Evolutionary conservation across 2,797 vertebrate species (phyloP).

Genomic region (Alca torda): DNA sequence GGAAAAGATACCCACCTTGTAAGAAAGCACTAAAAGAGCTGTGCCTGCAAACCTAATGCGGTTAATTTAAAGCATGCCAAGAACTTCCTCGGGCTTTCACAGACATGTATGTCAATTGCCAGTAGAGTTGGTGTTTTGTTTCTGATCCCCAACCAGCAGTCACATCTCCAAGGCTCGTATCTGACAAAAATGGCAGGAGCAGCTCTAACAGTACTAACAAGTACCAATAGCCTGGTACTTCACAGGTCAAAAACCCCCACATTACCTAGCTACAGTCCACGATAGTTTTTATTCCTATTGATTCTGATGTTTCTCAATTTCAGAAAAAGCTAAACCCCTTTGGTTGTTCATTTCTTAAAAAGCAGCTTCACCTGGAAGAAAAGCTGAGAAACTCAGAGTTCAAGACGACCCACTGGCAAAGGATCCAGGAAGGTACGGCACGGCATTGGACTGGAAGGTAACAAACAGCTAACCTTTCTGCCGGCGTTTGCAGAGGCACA

Average conservation of each 20-base stretch:
- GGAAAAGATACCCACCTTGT: slow-evolving; percentile 41
- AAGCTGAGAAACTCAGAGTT: neutral
- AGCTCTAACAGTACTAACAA: neutral
- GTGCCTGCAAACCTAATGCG: slow-evolving; percentile 2
- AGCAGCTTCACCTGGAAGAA: neutral
- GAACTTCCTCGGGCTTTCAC: neutral
- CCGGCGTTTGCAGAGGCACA: neutral
- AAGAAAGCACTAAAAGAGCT: slow-evolving; percentile 28
- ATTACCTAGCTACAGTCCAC: neutral
- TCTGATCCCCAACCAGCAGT: neutral
- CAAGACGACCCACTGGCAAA: neutral
- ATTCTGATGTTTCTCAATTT: neutral
- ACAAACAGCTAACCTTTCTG: neutral
- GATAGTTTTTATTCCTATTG: neutral
- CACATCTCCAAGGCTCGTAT: neutral
- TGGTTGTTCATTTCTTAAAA: neutral
- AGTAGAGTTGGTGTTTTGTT: neutral
- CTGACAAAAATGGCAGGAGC: neutral
- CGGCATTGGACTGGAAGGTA: neutral
- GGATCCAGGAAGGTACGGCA: neutral
- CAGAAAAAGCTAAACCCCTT: neutral
- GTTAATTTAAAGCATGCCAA: slow-evolving; percentile 18
- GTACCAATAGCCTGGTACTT: neutral
- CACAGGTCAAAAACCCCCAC: rapidly evolving
- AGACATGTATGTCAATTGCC: neutral